These are phyloP conservation scores for Carettochelys insculpta DNA, from an alignment of 2,113 vertebrate species.

Conservation along the genomic window DNA sequence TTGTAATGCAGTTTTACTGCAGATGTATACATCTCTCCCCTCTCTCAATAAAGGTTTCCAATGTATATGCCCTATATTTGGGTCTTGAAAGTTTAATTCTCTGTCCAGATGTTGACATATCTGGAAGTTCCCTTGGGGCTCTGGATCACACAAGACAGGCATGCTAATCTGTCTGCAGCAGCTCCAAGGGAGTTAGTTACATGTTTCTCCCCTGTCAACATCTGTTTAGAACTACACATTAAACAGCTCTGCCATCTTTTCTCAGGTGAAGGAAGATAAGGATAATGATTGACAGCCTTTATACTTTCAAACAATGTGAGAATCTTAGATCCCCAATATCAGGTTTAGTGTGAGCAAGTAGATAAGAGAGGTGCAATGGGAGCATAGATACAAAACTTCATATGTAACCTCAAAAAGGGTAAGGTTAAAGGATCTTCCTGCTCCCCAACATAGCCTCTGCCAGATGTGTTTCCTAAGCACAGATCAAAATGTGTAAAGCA, in stretches of 20 bases:
- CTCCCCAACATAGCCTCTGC: neutral
- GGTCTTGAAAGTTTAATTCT: neutral
- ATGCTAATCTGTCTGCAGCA: conserved; percentile 9
- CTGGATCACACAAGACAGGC: conserved; percentile 14
- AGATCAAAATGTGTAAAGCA: neutral
- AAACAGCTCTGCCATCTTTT: conserved; percentile 27
- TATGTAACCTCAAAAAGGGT: neutral
- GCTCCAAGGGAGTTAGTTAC: neutral
- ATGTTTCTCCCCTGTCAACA: conserved; percentile 48
- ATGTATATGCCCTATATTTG: conserved; percentile 5
- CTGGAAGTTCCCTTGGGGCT: neutral
- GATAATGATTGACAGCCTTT: conserved; percentile 5
- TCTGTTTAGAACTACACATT: conserved; percentile 22
- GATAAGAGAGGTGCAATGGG: neutral
- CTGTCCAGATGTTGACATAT: neutral
- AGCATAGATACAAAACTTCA: neutral
- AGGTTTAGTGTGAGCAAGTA: conserved; percentile 21
- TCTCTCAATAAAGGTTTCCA: neutral
- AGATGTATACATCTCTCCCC: neutral
- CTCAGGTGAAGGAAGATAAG: conserved; percentile 30
- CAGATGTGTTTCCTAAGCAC: rapidly evolving
- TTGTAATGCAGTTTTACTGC: neutral
- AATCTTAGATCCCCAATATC: conserved; percentile 18
- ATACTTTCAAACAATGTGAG: conserved; percentile 17
- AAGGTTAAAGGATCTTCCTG: neutral